Evolutionary conservation across 1,140 invertebrate species (phyloP).

Genomic region (Carposina sasakii): DNA sequence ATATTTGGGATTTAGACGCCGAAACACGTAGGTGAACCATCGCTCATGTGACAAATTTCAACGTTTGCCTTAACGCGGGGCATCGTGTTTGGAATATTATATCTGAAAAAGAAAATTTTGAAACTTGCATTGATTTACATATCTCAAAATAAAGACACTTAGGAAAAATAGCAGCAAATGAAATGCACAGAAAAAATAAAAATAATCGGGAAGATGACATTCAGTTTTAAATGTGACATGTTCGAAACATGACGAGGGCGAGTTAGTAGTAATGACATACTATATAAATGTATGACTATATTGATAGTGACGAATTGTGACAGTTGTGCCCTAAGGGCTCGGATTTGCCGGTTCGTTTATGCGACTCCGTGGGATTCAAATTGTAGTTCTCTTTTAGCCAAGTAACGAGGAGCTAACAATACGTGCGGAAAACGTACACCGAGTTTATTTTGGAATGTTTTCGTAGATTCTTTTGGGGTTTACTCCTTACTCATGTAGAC

Average conservation of each 20-base stretch:
- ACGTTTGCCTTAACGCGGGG: slow-evolving; percentile 68
- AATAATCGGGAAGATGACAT: no score
- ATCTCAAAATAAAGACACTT: slow-evolving; percentile 24
- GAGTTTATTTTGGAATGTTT: slow-evolving; percentile 44
- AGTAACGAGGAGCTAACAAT: slow-evolving; percentile 59
- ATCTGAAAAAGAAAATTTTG: slow-evolving; percentile 45
- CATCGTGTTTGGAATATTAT: slow-evolving; percentile 69
- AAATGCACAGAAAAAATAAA: no score
- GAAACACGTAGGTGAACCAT: slow-evolving; percentile 71
- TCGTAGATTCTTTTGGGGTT: slow-evolving; percentile 42
- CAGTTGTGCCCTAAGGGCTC: slow-evolving; percentile 37
- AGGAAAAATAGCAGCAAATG: no score
- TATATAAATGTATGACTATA: no score
- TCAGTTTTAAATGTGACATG: no score
- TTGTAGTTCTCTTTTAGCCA: slow-evolving; percentile 53
- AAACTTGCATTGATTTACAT: slow-evolving; percentile 61
- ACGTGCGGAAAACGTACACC: slow-evolving; percentile 56
- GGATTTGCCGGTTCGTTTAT: slow-evolving; percentile 62
- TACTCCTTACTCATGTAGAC: slow-evolving; percentile 43
- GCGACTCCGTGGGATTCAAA: slow-evolving; percentile 55
- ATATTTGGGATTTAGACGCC: slow-evolving; percentile 65
- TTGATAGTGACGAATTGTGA: slow-evolving; percentile 33
- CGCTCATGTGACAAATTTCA: slow-evolving; percentile 72
- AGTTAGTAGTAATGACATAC: no score
- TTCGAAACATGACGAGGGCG: no score